These are phyloP conservation scores for Catajapyx aquilonaris DNA, from an alignment of 1,140 invertebrate genomes.

Conservation along the genomic window DNA sequence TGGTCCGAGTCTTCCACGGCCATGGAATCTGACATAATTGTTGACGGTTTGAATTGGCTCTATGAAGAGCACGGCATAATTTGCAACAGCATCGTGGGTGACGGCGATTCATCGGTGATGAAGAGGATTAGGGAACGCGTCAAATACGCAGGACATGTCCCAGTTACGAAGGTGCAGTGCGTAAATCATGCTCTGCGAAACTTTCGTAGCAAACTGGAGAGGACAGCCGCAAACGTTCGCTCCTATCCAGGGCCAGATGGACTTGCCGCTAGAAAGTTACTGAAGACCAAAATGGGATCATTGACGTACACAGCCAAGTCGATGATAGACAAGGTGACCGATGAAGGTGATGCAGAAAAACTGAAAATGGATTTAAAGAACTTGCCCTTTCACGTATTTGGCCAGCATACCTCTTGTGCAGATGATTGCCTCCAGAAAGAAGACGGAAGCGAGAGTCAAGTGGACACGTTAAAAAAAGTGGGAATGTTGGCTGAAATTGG, in stretches of 20 bases:
- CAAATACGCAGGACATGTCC: neutral
- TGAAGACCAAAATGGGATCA: neutral
- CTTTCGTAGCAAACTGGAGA: neutral
- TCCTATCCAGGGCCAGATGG: neutral
- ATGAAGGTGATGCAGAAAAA: neutral
- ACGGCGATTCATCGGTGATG: slow-evolving; percentile 5
- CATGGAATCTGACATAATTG: slow-evolving; percentile 7
- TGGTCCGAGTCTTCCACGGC: slow-evolving; percentile 3
- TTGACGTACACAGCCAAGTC: neutral
- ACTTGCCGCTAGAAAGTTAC: neutral
- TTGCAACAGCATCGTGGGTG: slow-evolving; percentile 1
- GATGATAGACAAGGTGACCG: neutral
- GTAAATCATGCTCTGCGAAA: neutral
- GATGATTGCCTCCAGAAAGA: neutral
- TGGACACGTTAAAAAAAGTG: neutral
- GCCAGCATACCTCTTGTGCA: neutral
- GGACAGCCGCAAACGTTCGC: neutral
- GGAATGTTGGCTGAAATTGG: neutral
- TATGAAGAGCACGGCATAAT: slow-evolving; percentile 3
- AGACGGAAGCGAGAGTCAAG: neutral
- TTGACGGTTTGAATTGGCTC: slow-evolving; percentile 3
- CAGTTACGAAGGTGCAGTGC: neutral
- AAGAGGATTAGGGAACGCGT: neutral
- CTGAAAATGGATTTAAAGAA: neutral
- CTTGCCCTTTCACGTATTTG: neutral